These are phyloP conservation scores for Cydia amplana DNA, from an alignment of 1,140 invertebrate genomes.

Conservation along the genomic window DNA sequence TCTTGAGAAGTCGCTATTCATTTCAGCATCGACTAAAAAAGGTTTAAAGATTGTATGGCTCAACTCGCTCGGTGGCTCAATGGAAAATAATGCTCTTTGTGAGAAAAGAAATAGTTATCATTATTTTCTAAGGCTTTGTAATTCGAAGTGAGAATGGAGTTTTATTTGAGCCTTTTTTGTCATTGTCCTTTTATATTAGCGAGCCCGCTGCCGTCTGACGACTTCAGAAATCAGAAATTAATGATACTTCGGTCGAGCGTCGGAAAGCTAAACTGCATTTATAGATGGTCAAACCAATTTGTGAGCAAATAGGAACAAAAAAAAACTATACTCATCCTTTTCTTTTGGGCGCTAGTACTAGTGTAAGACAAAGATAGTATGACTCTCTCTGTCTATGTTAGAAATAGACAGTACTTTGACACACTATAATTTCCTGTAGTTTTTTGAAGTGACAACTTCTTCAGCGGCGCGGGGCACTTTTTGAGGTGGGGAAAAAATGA, in stretches of 20 bases:
- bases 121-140: constrained; percentile 22
- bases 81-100: constrained; percentile 17
- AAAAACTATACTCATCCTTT: no score
- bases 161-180: constrained; percentile 30
- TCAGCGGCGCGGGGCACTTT: no score
- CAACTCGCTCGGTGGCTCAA: constrained; percentile 10
- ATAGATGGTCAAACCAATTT: no score
- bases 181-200: constrained; percentile 20
- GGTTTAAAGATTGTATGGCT: neutral
- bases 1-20: constrained; percentile 48
- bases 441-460: no score
- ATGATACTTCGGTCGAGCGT: constrained; percentile 17
- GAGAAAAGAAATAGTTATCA: constrained; percentile 29
- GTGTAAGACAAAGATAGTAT: no score
- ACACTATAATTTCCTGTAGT: no score
- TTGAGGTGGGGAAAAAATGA: no score
- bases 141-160: constrained; percentile 12
- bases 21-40: constrained; percentile 33
- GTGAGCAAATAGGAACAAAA: no score
- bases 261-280: constrained; percentile 14
- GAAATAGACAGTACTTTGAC: no score
- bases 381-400: no score
- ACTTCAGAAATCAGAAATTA: constrained; percentile 23
- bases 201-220: neutral
- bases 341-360: no score